Evolutionary conservation across 2,113 vertebrate species (phyloP).

Genomic region (Hippocampus guttulatus): DNA sequence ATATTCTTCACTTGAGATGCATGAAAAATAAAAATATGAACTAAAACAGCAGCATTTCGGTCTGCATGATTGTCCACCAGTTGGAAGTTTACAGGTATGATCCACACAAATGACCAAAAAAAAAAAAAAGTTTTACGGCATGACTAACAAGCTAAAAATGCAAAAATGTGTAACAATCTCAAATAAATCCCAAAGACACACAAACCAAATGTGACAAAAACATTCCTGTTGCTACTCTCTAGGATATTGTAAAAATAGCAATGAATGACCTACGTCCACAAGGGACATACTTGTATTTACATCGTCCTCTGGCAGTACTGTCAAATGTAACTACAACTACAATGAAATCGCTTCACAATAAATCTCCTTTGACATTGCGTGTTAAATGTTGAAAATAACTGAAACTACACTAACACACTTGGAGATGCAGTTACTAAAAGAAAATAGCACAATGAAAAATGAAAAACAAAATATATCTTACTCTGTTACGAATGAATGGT

Average conservation of each 20-base stretch:
- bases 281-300: constrained; percentile 49
- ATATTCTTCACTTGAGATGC: constrained; percentile 4
- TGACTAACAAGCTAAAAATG: background rate
- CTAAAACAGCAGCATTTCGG: constrained; percentile 53
- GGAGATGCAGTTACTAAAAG: constrained; percentile 36
- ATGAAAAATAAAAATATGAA: constrained; percentile 43
- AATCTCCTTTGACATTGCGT: constrained; percentile 21
- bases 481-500: constrained; percentile 34
- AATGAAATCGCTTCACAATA: background rate
- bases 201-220: constrained; percentile 38
- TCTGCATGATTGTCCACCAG: constrained; percentile 33
- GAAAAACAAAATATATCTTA: constrained; percentile 46
- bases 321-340: background rate
- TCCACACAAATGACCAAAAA: constrained; percentile 37
- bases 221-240: constrained; percentile 16
- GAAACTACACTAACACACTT: constrained; percentile 47
- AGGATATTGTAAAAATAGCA: constrained; percentile 57
- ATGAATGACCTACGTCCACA: constrained; percentile 5
- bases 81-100: constrained; percentile 38
- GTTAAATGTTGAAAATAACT: constrained; percentile 47
- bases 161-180: constrained; percentile 11
- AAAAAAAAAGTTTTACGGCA: constrained; percentile 17
- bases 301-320: constrained; percentile 12
- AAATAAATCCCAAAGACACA: constrained; percentile 46
- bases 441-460: constrained; percentile 39